These are phyloP conservation scores for Epinotia nisella DNA, from an alignment of 2,888 invertebrate genomes.

Conservation along the genomic window DNA sequence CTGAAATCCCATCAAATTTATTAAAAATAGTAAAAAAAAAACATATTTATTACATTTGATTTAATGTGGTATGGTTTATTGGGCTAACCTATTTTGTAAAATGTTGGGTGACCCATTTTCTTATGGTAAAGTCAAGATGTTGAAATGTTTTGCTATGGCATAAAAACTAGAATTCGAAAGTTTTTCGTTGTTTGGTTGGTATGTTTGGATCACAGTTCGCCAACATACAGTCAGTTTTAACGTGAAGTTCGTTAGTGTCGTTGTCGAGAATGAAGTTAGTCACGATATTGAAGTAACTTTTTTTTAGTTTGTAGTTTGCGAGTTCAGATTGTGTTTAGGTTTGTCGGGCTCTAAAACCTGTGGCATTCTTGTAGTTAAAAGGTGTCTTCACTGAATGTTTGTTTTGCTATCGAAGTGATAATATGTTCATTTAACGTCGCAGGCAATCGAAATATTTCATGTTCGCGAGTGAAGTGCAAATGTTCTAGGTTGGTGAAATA, in stretches of 20 bases:
- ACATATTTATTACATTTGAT: neutral
- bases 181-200: constrained; percentile 11
- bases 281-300: constrained; percentile 32
- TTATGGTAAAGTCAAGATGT: too few relatives aligned
- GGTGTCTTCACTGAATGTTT: constrained; percentile 49
- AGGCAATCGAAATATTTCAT: constrained; percentile 59
- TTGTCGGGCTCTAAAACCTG: constrained; percentile 57
- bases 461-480: constrained; percentile 76
- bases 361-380: constrained; percentile 50
- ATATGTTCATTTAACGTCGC: constrained; percentile 45
- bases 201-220: neutral
- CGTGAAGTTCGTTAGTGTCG: constrained; percentile 35
- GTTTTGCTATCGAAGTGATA: constrained; percentile 52
- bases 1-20: neutral
- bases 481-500: constrained; percentile 69
- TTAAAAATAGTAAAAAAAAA: neutral
- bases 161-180: constrained; percentile 9
- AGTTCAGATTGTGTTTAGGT: constrained; percentile 50
- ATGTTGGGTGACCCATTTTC: neutral
- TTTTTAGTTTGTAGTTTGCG: constrained; percentile 45
- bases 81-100: neutral
- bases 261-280: constrained; percentile 42
- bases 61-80: neutral
- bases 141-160: neutral
- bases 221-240: constrained; percentile 26